Evolutionary conservation across 2,113 vertebrate species (phyloP).

Genomic region (Triplophysa dalaica): DNA sequence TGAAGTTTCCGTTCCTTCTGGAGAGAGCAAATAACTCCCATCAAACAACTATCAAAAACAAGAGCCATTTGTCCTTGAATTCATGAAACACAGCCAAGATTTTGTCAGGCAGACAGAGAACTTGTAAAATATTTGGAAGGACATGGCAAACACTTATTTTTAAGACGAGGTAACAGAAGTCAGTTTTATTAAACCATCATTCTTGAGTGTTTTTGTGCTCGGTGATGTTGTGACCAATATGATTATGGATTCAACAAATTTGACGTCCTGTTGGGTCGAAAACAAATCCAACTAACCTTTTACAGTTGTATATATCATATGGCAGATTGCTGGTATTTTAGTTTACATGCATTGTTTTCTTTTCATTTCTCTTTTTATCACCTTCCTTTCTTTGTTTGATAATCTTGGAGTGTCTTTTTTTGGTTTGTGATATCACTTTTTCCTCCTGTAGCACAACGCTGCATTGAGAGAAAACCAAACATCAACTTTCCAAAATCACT

Average conservation of each 20-base stretch:
- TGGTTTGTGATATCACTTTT: slow-evolving; percentile 20
- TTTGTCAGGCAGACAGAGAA: slow-evolving; percentile 14
- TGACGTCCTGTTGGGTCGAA: neutral
- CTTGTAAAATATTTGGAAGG: slow-evolving; percentile 26
- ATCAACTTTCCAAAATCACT: neutral
- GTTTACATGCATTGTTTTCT: neutral
- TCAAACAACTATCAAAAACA: neutral
- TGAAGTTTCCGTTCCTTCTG: neutral
- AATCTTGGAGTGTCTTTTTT: neutral
- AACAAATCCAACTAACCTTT: neutral
- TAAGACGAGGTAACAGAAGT: neutral
- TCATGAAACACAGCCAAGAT: neutral
- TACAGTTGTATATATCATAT: neutral
- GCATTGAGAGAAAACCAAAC: slow-evolving; percentile 14
- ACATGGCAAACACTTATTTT: slow-evolving; percentile 10
- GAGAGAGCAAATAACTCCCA: slow-evolving; percentile 22
- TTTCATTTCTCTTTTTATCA: neutral
- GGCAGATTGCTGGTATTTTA: neutral
- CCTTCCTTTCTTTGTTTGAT: slow-evolving; percentile 1
- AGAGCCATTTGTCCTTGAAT: slow-evolving; percentile 21
- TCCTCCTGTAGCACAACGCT: slow-evolving; percentile 26
- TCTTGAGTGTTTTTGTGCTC: neutral
- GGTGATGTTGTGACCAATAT: neutral
- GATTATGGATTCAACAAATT: neutral
- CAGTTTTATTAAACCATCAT: neutral